phyloP scores from a whole-genome alignment of 2,797 vertebrate genomes.

The Poecile montanus region DNA sequence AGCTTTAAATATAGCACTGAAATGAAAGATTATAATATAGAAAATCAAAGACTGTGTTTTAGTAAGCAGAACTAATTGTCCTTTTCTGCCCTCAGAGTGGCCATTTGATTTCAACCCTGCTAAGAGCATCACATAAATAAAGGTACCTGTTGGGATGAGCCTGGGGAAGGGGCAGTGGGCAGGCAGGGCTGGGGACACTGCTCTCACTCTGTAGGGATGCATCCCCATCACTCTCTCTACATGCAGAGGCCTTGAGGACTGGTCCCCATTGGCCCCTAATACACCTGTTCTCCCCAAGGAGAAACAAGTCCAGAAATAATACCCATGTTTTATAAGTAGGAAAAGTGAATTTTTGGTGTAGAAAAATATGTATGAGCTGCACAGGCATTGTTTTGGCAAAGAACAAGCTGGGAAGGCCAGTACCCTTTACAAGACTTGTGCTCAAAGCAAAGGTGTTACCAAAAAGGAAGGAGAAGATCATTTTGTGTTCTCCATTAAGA shows the following conservation, averaged over 20 bases:
- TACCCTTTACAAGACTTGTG: not conserved
- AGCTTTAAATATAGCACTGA: not conserved
- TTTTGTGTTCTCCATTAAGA: conserved; percentile 36
- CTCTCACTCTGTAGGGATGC: not conserved
- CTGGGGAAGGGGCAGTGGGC: not conserved
- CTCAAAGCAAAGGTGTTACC: conserved; percentile 31
- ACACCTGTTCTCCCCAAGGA: not conserved
- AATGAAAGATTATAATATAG: not conserved
- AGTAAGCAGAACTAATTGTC: not conserved
- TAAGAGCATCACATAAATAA: not conserved
- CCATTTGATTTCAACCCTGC: not conserved
- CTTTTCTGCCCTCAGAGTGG: not conserved
- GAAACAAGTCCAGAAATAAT: not conserved
- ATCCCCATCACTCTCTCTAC: not conserved
- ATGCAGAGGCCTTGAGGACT: not conserved
- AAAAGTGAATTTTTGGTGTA: not conserved
- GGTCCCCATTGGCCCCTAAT: not conserved
- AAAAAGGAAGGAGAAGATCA: not conserved
- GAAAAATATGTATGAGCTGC: not conserved
- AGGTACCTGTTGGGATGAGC: not conserved
- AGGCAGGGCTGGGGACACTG: not conserved
- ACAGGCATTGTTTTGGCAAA: not conserved
- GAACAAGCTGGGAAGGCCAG: not conserved
- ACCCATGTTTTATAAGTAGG: not conserved
- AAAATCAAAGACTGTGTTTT: conserved; percentile 14